Evolutionary conservation across 2,888 invertebrate species (phyloP), one percentile per base, ranked within the genome.

Genomic region (Melanostoma mellinum): DNA sequence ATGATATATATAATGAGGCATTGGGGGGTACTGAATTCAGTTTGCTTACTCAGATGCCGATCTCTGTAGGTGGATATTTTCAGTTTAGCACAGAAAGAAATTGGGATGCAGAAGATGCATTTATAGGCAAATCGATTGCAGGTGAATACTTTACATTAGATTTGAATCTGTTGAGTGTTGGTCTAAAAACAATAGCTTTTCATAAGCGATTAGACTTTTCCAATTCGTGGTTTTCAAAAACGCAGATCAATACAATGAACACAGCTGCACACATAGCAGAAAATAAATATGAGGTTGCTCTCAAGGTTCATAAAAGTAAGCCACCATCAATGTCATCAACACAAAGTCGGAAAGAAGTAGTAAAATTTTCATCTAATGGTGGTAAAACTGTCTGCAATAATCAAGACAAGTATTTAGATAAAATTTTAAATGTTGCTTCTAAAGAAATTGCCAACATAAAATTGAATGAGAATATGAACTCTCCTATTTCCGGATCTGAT

Each of bases 101-200:
- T 63, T 92, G 92, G 92, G 88, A 88, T 20, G 79, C 87, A 46
- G 88, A 89, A 1, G 90, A 91, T 4, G 84, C 88, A n/a, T 85
- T 88, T 4, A 86, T 90, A 1, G 88, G 90, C 10, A 90, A 88
- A 4, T 88, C 88, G 3, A 88, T 89, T 10, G 88, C 88, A 6
- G 88, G 89, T 38, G 89, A 91, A 52, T 91, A 91, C 74, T 92
- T 93, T 38, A 91, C 90, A 0, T 86, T 92, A 0, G 91, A 93
- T 85, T 87, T 92, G 1, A 89, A 89, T 30, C 86, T 89, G 2
- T 87, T 93, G 1, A 90, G 91, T 36, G 88, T 88, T 30, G 91
- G 91, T 0, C 87, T 92, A n/a, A 88, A 89, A 73, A 91, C 92
- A n/a, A 90, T 92, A 84, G 92, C 92, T 0, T 92, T 91, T 78